phyloP scores from a whole-genome alignment of 92 coral and sea anemone species.

The Phenganax stokvisi region DNA sequence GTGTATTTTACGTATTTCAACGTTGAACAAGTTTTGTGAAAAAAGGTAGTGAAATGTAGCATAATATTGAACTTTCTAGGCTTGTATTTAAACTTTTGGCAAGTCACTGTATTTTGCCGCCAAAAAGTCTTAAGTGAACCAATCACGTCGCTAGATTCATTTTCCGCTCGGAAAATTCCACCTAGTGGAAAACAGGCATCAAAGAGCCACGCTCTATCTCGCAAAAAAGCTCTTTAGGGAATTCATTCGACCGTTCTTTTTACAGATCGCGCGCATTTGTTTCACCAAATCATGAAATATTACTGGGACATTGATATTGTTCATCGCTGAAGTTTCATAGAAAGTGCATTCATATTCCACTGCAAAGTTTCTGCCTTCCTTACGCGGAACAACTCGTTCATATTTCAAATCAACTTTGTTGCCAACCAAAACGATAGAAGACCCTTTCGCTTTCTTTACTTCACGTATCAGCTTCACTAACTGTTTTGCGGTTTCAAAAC shows the following conservation, averaged over 20 bases:
- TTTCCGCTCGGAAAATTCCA: too few species aligned
- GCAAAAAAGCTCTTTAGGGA: constrained; percentile 30
- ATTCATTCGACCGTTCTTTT: constrained; percentile 58
- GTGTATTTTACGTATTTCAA: too few species aligned
- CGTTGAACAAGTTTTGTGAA: too few species aligned
- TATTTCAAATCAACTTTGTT: constrained; percentile 73
- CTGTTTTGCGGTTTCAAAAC: constrained; percentile 77
- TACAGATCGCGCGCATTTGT: constrained; percentile 62
- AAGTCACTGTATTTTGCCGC: too few species aligned
- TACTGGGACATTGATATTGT: constrained; percentile 58
- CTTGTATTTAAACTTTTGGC: too few species aligned
- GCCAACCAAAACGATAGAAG: constrained; percentile 71
- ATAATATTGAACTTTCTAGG: too few species aligned
- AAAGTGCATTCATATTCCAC: constrained; percentile 68
- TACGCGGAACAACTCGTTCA: constrained; percentile 63
- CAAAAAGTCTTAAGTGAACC: too few species aligned
- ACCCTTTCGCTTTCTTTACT: constrained; percentile 68
- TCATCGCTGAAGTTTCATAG: constrained; percentile 78
- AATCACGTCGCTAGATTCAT: too few species aligned
- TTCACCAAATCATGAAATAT: constrained; percentile 72
- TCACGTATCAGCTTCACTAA: constrained; percentile 77
- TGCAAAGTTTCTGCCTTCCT: constrained; percentile 72
- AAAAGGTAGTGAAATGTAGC: too few species aligned
- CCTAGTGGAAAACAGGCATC: too few species aligned
- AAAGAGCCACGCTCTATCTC: not conserved